Conservation (phyloP, 2,113 vertebrate genomes). For the Antechinus flavipes region DNA sequence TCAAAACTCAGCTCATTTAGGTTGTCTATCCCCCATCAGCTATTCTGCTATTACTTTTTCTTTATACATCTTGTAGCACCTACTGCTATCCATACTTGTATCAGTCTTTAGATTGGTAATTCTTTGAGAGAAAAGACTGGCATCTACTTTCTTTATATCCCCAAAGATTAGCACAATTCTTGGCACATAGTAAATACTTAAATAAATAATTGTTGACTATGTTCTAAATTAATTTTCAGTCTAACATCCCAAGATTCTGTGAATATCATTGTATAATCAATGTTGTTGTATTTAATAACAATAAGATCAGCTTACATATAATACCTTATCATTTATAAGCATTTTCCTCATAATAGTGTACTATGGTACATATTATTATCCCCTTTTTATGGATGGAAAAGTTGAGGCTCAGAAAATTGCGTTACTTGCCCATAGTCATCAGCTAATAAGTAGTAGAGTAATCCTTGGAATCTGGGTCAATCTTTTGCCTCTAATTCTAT, state of each 20-base stretch:
- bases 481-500: background rate
- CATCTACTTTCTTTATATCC: background rate
- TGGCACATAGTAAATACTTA: background rate
- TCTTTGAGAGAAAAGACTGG: background rate
- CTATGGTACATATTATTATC: background rate
- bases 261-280: no score
- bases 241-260: no score
- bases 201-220: background rate
- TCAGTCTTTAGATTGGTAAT: background rate
- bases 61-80: no score
- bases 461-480: background rate
- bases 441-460: background rate
- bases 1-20: background rate
- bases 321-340: no score
- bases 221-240: background rate
- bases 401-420: background rate
- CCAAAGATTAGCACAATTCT: background rate
- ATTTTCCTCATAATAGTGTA: background rate
- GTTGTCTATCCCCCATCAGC: background rate
- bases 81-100: background rate
- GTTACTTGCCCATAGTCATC: background rate
- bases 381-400: background rate
- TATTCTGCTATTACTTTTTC: background rate
- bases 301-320: no score
- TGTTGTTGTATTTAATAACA: no score